phyloP scores from a whole-genome alignment of 2,797 vertebrate species.

The Sparus aurata region DNA sequence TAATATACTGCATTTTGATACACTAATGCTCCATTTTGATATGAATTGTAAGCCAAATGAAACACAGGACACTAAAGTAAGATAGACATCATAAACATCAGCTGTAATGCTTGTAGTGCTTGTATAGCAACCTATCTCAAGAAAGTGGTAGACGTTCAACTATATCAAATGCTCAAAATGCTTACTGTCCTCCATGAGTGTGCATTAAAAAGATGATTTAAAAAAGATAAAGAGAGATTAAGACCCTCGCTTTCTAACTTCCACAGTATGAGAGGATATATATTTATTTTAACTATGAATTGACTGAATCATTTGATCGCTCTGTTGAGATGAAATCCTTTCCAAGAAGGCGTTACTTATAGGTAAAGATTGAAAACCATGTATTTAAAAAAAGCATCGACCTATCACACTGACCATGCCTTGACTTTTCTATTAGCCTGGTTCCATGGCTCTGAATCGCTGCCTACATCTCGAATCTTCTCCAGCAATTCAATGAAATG shows the following conservation, averaged over 20 bases:
- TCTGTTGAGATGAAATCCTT: constrained; percentile 22
- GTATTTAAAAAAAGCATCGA: constrained; percentile 53
- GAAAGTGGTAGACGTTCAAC: not conserved
- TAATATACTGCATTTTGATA: not conserved
- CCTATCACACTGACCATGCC: constrained; percentile 21
- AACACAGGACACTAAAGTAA: not conserved
- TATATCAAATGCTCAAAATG: not conserved
- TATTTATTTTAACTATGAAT: constrained; percentile 10
- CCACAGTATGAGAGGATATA: not conserved
- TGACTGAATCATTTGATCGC: constrained; percentile 27
- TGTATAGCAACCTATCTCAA: constrained; percentile 1
- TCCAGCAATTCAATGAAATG: constrained; percentile 41
- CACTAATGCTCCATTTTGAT: not conserved
- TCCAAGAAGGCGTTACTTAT: constrained; percentile 11
- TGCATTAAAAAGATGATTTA: constrained; percentile 10
- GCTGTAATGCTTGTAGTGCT: not conserved
- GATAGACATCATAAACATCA: not conserved
- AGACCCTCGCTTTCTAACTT: constrained; percentile 7
- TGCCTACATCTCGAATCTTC: constrained; percentile 21
- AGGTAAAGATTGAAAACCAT: constrained; percentile 56
- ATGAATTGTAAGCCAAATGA: not conserved
- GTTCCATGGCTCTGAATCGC: constrained; percentile 40
- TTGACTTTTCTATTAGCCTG: constrained; percentile 14
- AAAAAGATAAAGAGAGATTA: not conserved
- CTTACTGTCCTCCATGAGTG: not conserved